Conservation (phyloP, 2,797 vertebrate species). For the Eptatretus atami region DNA sequence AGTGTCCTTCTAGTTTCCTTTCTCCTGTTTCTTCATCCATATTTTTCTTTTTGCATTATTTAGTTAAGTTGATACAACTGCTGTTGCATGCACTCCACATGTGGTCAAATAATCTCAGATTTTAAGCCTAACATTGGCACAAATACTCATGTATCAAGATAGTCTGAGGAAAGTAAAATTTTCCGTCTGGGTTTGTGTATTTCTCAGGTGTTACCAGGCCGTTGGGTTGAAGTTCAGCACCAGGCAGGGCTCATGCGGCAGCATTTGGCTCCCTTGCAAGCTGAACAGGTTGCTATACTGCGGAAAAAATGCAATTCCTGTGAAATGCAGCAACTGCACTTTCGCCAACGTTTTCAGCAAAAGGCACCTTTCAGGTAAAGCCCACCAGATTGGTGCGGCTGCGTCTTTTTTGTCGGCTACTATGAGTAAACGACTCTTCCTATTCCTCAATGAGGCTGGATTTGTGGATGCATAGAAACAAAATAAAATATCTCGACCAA, state of each 20-base stretch:
- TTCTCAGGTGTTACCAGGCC: slow-evolving; percentile 49
- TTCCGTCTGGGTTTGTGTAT: neutral
- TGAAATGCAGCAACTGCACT: slow-evolving; percentile 29
- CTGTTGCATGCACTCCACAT: too few species aligned
- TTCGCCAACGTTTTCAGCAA: slow-evolving; percentile 28
- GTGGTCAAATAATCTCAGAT: too few species aligned
- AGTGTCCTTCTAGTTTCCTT: too few species aligned
- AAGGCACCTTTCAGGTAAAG: slow-evolving; percentile 52
- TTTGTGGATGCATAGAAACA: too few species aligned
- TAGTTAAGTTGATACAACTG: too few species aligned
- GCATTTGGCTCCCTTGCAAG: slow-evolving; percentile 50
- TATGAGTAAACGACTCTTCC: neutral
- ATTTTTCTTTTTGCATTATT: too few species aligned
- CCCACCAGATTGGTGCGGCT: slow-evolving; percentile 10
- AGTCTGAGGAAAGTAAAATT: too few species aligned
- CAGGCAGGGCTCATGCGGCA: slow-evolving; percentile 31
- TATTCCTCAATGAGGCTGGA: neutral
- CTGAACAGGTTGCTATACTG: slow-evolving; percentile 26
- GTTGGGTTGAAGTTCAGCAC: slow-evolving; percentile 50
- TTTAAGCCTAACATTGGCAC: too few species aligned
- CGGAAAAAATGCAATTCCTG: slow-evolving; percentile 31
- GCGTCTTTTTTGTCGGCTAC: slow-evolving; percentile 12
- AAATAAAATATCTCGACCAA: too few species aligned
- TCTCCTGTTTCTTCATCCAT: too few species aligned
- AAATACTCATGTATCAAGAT: too few species aligned